Percentiles rank a stretch among this genome's conserved stretches.
These are phyloP conservation scores for Colinus virginianus DNA, from an alignment of 2,113 vertebrate genomes.

Conservation along the genomic window DNA sequence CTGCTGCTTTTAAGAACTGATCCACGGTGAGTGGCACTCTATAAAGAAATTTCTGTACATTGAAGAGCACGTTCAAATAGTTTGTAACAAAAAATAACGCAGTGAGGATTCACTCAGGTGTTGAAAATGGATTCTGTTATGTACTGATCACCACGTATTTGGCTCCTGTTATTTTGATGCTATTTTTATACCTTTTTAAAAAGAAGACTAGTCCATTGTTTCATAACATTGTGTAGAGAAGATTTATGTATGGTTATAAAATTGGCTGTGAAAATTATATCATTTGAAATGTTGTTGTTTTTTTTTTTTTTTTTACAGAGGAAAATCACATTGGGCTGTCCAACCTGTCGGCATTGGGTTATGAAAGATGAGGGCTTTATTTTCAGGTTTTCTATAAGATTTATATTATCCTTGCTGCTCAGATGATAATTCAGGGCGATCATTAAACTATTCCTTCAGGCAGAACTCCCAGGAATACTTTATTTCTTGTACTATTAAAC, in stretches of 20 bases:
- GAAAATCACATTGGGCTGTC: background rate
- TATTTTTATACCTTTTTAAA: background rate
- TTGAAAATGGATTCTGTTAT: background rate
- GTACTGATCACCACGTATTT: background rate
- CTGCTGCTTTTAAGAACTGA: background rate
- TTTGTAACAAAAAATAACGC: background rate
- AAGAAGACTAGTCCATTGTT: background rate
- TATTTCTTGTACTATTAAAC: background rate
- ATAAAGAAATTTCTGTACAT: background rate
- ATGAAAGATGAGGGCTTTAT: background rate
- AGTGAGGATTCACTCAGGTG: background rate
- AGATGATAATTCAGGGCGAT: background rate
- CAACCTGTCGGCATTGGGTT: background rate
- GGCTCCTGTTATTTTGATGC: background rate
- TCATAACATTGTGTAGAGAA: background rate
- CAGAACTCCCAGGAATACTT: background rate
- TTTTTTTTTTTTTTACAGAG: background rate
- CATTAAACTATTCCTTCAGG: background rate
- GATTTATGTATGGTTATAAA: background rate
- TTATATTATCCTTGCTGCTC: background rate
- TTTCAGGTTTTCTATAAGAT: background rate
- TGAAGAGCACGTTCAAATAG: background rate
- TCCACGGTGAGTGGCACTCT: background rate
- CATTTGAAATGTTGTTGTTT: background rate
- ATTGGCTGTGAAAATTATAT: background rate